Conservation (phyloP, 2,113 vertebrate genomes). For the Nycticryphes semicollaris region DNA sequence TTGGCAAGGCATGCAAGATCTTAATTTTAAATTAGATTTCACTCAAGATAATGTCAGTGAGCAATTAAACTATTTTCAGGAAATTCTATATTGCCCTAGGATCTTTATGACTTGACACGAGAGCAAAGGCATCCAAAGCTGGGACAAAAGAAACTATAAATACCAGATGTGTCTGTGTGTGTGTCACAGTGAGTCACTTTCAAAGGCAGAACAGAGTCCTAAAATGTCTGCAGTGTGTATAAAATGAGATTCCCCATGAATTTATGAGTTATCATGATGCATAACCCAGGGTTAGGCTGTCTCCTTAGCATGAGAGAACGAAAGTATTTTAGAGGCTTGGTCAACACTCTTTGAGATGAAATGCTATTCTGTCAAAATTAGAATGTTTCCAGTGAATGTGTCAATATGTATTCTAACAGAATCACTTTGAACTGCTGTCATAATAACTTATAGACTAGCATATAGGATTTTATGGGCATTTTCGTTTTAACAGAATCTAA, state of each 20-base stretch:
- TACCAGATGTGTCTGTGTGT: background rate
- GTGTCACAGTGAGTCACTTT: conserved; percentile 21
- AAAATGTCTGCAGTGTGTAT: background rate
- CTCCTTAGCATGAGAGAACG: background rate
- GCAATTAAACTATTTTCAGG: conserved; percentile 55
- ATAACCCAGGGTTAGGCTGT: background rate
- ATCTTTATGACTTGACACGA: conserved; percentile 7
- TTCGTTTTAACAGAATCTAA: background rate
- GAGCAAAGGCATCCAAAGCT: conserved; percentile 9
- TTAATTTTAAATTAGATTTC: conserved; percentile 36
- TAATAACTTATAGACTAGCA: background rate
- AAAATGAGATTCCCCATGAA: conserved; percentile 11
- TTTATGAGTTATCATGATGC: background rate
- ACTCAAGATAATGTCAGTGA: conserved; percentile 27
- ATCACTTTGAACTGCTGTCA: background rate
- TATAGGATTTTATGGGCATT: background rate
- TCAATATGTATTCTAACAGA: background rate
- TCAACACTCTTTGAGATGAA: background rate
- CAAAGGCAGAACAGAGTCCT: background rate
- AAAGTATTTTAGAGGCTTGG: background rate
- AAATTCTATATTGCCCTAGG: conserved; percentile 30
- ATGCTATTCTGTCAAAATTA: background rate
- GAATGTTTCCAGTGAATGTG: background rate
- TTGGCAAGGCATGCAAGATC: conserved; percentile 1
- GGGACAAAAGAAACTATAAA: conserved; percentile 55